phyloP scores from a whole-genome alignment of 2,797 vertebrate species.

The Leptatherina wallacei region DNA sequence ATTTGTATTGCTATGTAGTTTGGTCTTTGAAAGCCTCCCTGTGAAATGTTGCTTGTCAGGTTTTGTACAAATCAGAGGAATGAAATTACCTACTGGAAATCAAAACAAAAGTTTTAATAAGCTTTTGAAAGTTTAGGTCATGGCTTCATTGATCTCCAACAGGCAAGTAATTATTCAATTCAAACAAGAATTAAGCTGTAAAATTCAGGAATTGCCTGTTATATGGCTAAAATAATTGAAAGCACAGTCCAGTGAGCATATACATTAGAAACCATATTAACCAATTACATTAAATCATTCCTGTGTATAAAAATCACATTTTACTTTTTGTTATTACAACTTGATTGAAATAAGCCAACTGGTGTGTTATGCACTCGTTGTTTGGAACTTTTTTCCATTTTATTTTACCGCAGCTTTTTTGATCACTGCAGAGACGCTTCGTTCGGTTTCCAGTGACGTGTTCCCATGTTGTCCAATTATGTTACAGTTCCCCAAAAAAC shows the following conservation, averaged over 20 bases:
- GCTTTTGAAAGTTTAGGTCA: background rate
- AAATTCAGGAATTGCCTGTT: slow-evolving; percentile 19
- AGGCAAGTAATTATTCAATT: slow-evolving; percentile 9
- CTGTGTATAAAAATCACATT: background rate
- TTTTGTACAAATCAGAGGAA: slow-evolving; percentile 22
- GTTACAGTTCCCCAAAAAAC: background rate
- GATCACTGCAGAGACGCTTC: background rate
- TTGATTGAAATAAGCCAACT: background rate
- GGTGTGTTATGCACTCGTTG: too few species aligned
- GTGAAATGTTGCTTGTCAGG: slow-evolving; percentile 19
- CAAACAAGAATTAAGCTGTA: slow-evolving; percentile 11
- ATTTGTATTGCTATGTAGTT: background rate
- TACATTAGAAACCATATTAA: slow-evolving; percentile 35
- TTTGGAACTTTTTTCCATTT: background rate
- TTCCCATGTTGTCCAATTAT: slow-evolving; percentile 15
- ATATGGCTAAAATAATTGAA: slow-evolving; percentile 29
- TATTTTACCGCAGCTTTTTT: background rate
- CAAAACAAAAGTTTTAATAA: slow-evolving; percentile 17
- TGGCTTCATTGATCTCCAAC: slow-evolving; percentile 10
- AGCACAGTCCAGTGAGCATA: slow-evolving; percentile 17
- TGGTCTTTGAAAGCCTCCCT: slow-evolving; percentile 10
- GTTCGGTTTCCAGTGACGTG: slow-evolving; percentile 10
- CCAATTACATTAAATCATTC: slow-evolving; percentile 1
- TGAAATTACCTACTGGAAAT: slow-evolving; percentile 11
- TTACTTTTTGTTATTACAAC: background rate